phyloP scores from a whole-genome alignment of 1,140 invertebrate species.

The Archegozetes longisetosus region DNA sequence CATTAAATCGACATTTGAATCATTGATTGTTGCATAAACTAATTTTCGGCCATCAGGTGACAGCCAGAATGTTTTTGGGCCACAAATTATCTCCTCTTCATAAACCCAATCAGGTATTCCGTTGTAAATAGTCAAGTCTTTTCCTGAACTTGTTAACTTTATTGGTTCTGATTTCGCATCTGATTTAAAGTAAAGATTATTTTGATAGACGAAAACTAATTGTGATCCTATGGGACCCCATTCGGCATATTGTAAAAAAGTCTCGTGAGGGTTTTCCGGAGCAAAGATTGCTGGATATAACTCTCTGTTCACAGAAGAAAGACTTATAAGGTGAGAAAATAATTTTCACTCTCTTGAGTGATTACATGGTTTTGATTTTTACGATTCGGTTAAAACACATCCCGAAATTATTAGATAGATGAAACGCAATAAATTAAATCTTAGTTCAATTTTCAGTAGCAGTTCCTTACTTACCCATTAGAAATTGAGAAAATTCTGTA shows the following conservation, averaged over 20 bases:
- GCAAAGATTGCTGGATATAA: not conserved
- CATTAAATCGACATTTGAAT: constrained; percentile 23
- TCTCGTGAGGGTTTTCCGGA: not conserved
- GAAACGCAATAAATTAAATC: too few relatives aligned
- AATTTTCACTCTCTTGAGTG: not conserved
- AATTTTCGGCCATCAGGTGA: constrained; percentile 25
- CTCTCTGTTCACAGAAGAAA: not conserved
- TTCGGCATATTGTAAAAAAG: constrained; percentile 26
- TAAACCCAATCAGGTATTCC: constrained; percentile 32
- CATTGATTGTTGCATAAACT: constrained; percentile 28
- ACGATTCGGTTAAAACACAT: too few relatives aligned
- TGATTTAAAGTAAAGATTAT: constrained; percentile 29
- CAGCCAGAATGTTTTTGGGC: constrained; percentile 30
- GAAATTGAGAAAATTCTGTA: too few relatives aligned
- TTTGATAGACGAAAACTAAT: constrained; percentile 29
- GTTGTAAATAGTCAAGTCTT: constrained; percentile 27
- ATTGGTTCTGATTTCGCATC: constrained; percentile 11
- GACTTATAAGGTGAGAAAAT: not conserved
- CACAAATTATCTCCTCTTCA: constrained; percentile 30
- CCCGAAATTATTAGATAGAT: too few relatives aligned
- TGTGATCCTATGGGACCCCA: constrained; percentile 27
- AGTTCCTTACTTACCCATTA: too few relatives aligned
- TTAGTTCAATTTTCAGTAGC: too few relatives aligned
- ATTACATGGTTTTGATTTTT: not conserved
- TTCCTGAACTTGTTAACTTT: constrained; percentile 13